Percentiles rank a stretch among this genome's conserved stretches.
Evolutionary conservation across 2,797 vertebrate genomes (phyloP).

Genomic region (Tiaroga cobitis): DNA sequence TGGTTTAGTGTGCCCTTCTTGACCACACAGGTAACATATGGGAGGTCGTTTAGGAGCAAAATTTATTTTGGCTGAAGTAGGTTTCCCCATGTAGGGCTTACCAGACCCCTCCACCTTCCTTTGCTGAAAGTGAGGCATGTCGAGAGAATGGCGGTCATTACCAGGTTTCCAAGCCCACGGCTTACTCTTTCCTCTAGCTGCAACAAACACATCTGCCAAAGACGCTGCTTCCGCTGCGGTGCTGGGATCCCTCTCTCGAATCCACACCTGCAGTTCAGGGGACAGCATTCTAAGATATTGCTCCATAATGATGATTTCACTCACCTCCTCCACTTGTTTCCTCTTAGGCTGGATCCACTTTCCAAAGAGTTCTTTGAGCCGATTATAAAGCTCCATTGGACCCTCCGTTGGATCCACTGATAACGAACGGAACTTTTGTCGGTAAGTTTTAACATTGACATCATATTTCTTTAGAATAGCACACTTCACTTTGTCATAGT

Average conservation of each 20-base stretch:
- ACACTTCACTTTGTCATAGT: too few relatives aligned
- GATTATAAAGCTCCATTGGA: neutral
- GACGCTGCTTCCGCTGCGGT: too few relatives aligned
- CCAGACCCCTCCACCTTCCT: neutral
- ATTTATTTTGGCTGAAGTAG: neutral
- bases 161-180: neutral
- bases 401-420: neutral
- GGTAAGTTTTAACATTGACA: neutral
- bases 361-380: neutral
- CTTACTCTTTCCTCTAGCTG: too few relatives aligned
- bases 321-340: neutral
- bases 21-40: conserved; percentile 25
- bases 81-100: neutral
- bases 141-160: too few relatives aligned
- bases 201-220: neutral
- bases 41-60: neutral
- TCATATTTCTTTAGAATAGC: too few relatives aligned
- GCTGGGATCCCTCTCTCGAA: neutral
- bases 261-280: neutral
- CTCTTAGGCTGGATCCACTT: conserved; percentile 8
- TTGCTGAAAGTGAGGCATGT: neutral
- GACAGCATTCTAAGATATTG: neutral
- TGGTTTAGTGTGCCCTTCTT: conserved; percentile 21
- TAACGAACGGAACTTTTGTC: neutral
- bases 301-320: neutral